Conservation (phyloP, 2,888 invertebrate genomes). For the Trichopoda pennipes region DNA sequence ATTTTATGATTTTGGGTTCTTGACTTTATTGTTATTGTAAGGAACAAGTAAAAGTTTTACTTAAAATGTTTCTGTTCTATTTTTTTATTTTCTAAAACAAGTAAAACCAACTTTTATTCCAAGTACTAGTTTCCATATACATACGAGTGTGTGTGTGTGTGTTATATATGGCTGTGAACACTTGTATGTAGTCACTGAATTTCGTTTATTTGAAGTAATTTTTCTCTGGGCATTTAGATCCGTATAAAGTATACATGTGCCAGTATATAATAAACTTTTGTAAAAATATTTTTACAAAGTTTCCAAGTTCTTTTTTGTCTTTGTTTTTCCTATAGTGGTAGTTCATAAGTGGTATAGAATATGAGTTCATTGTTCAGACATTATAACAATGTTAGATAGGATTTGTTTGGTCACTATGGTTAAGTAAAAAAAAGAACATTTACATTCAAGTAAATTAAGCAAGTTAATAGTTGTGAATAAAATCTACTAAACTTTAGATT, state of each 20-base stretch:
- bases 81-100: conserved; percentile 43
- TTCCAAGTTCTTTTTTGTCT: conserved; percentile 47
- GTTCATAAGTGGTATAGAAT: conserved; percentile 44
- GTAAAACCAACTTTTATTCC: conserved; percentile 33
- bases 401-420: conserved; percentile 57
- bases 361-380: conserved; percentile 66
- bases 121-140: conserved; percentile 5
- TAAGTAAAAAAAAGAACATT: conserved; percentile 30
- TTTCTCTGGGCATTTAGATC: conserved; percentile 66
- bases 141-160: not conserved
- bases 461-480: conserved; percentile 32
- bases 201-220: conserved; percentile 54
- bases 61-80: conserved; percentile 24
- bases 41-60: conserved; percentile 61
- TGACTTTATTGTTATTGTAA: conserved; percentile 66
- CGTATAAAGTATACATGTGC: conserved; percentile 51
- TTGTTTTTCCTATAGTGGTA: conserved; percentile 19
- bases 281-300: conserved; percentile 67
- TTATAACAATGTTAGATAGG: conserved; percentile 62
- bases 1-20: conserved; percentile 49
- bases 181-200: not conserved
- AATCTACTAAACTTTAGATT: conserved; percentile 1
- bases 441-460: conserved; percentile 29
- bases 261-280: conserved; percentile 65
- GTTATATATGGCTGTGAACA: not conserved